Percentiles rank a stretch among this genome's conserved stretches.
These are phyloP conservation scores for Conistra vaccinii DNA, from an alignment of 2,888 invertebrate species.

Conservation along the genomic window DNA sequence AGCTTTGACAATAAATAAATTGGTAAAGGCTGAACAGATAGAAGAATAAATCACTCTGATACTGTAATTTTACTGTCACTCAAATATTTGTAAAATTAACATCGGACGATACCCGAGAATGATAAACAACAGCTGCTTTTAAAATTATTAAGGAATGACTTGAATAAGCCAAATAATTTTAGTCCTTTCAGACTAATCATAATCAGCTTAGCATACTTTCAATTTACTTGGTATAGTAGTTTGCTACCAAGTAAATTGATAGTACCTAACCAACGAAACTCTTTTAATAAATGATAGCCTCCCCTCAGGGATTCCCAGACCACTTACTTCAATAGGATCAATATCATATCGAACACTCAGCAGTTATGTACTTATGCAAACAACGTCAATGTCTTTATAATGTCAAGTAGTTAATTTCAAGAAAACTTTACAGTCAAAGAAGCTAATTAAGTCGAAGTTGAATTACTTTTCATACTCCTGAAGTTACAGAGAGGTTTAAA, in stretches of 20 bases:
- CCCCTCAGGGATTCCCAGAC: conserved; percentile 50
- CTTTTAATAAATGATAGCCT: conserved; percentile 55
- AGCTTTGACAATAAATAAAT: conserved; percentile 2
- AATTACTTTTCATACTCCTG: conserved; percentile 8
- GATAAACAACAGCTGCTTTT: not conserved
- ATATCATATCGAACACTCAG: conserved; percentile 51
- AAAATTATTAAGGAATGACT: not conserved
- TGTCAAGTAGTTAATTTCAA: conserved; percentile 5
- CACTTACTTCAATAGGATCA: conserved; percentile 54
- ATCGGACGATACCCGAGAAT: not conserved
- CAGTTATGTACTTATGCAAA: conserved; percentile 35
- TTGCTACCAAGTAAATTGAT: not conserved
- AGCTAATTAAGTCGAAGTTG: conserved; percentile 1
- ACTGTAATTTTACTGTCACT: not conserved
- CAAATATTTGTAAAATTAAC: too few relatives aligned
- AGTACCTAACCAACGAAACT: conserved; percentile 20
- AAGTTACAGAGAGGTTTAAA: not conserved
- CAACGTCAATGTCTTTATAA: conserved; percentile 6
- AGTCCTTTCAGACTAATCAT: not conserved
- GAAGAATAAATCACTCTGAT: not conserved
- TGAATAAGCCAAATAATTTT: not conserved
- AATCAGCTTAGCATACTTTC: not conserved
- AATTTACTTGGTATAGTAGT: not conserved
- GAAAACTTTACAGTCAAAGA: not conserved
- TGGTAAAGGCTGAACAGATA: not conserved